These are phyloP conservation scores for Monoplex corrugatus DNA, from an alignment of 2,888 invertebrate genomes.

Conservation along the genomic window DNA sequence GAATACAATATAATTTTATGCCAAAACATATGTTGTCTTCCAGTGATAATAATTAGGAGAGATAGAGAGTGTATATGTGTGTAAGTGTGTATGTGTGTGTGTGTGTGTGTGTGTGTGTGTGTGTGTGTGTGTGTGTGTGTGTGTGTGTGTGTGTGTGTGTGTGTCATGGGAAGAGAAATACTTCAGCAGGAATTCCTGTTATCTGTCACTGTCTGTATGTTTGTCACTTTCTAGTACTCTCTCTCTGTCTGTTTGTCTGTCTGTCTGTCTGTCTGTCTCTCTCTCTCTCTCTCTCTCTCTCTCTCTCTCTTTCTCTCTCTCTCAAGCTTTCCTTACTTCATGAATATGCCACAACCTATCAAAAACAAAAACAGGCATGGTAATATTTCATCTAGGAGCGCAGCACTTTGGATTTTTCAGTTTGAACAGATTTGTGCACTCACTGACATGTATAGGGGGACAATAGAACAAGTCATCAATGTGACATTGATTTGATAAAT, in stretches of 20 bases:
- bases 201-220: background rate
- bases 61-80: background rate
- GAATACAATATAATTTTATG: background rate
- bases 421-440: conserved; percentile 90
- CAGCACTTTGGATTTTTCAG: conserved; percentile 86
- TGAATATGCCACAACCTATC: no score
- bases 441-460: conserved; percentile 89
- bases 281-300: conserved; percentile 38
- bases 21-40: background rate
- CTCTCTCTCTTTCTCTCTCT: conserved; percentile 8
- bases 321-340: conserved; percentile 61
- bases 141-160: conserved; percentile 8
- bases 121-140: conserved; percentile 15
- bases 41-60: background rate
- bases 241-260: background rate
- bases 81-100: background rate
- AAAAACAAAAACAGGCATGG: no score
- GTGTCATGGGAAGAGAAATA: background rate
- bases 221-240: background rate
- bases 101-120: conserved; percentile 1
- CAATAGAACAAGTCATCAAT: conserved; percentile 82
- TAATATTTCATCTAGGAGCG: no score
- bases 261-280: conserved; percentile 20
- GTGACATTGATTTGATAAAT: no score
- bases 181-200: background rate